These are phyloP conservation scores for Frieseomelitta varia DNA, from an alignment of 1,140 invertebrate species.

Conservation along the genomic window DNA sequence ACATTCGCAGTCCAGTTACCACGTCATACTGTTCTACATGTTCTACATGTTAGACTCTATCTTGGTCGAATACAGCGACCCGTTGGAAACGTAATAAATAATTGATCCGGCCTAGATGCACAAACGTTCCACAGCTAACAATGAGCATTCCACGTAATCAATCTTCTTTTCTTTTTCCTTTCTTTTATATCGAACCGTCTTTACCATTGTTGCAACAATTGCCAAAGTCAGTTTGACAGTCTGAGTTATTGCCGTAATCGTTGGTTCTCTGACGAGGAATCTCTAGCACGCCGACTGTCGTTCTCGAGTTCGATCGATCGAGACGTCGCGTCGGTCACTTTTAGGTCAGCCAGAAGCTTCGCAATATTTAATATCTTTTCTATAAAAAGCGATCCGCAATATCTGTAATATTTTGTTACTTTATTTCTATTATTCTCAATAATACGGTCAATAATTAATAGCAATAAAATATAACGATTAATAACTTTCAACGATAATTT, in stretches of 20 bases:
- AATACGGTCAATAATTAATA: too few relatives aligned
- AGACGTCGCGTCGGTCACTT: conserved; percentile 23
- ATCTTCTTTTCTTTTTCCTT: neutral
- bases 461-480: too few relatives aligned
- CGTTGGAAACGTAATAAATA: neutral
- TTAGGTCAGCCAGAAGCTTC: conserved; percentile 31
- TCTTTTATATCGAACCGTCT: neutral
- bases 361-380: neutral
- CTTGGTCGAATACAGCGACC: neutral
- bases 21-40: neutral
- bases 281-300: conserved; percentile 31
- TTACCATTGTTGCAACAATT: neutral
- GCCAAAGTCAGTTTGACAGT: conserved; percentile 37
- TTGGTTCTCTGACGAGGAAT: conserved; percentile 24
- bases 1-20: neutral
- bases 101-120: conserved; percentile 2
- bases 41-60: neutral
- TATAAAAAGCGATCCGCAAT: too few relatives aligned
- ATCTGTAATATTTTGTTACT: neutral
- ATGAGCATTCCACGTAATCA: neutral
- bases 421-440: too few relatives aligned
- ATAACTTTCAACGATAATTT: too few relatives aligned
- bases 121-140: neutral
- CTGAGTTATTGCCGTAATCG: conserved; percentile 8
- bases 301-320: conserved; percentile 42